phyloP scores from a whole-genome alignment of 2,797 vertebrate genomes.

The Yasuhikotakia modesta region DNA sequence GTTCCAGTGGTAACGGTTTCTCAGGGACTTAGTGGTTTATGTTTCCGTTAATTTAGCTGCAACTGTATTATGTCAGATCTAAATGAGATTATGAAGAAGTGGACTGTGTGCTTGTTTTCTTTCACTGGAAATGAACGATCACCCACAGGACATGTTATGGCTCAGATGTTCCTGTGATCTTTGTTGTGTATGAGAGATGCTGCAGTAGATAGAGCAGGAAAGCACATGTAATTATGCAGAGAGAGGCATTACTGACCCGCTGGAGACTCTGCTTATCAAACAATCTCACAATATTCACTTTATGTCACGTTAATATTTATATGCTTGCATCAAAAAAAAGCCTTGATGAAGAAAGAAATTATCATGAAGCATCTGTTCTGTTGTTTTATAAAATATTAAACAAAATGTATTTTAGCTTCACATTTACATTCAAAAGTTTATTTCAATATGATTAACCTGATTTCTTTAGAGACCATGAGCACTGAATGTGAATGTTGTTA shows the following conservation, averaged over 20 bases:
- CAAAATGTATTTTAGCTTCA: not conserved
- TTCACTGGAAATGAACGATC: not conserved
- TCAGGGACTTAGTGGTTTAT: not conserved
- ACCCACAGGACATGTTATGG: not conserved
- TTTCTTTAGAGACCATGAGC: conserved; percentile 1
- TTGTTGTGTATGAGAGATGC: not conserved
- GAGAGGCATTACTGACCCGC: not conserved
- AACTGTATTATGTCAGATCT: not conserved
- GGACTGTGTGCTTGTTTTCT: not conserved
- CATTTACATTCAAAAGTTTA: not conserved
- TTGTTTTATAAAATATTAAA: not conserved
- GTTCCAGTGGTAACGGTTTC: conserved; percentile 8
- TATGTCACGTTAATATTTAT: not conserved
- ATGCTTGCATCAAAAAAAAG: not conserved
- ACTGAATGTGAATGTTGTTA: conserved; percentile 9
- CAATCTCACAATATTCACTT: not conserved
- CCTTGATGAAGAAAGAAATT: not conserved
- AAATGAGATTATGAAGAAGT: not conserved
- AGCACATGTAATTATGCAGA: too few species aligned
- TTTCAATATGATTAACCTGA: conserved; percentile 19
- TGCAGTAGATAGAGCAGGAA: not conserved
- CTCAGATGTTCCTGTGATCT: not conserved
- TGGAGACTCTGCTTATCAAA: not conserved
- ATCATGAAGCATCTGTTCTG: not conserved
- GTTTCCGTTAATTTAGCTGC: conserved; percentile 1